These are phyloP conservation scores for Synchiropus splendidus DNA, from an alignment of 2,113 vertebrate species.

Conservation along the genomic window DNA sequence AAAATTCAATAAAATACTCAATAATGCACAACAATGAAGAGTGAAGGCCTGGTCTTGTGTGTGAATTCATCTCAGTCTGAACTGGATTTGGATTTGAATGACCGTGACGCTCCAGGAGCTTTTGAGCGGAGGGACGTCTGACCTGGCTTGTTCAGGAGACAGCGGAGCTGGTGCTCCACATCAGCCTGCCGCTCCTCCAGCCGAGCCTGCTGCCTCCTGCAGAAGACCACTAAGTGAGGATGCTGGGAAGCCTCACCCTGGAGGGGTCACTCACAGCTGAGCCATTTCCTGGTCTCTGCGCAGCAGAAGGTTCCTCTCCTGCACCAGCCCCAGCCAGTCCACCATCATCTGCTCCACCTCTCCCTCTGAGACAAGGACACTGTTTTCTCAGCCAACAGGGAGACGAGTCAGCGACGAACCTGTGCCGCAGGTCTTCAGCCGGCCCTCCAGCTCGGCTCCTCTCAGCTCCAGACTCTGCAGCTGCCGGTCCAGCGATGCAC, in stretches of 20 bases:
- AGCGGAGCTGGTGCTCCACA: constrained; percentile 81
- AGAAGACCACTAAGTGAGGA: not conserved
- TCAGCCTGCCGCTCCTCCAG: constrained; percentile 87
- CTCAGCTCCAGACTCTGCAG: constrained; percentile 76
- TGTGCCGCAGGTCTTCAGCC: constrained; percentile 66
- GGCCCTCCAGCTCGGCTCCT: constrained; percentile 78
- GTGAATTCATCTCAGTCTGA: too few relatives aligned
- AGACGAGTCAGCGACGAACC: constrained; percentile 44
- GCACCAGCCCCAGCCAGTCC: constrained; percentile 85
- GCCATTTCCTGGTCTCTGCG: constrained; percentile 79
- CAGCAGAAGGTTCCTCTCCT: constrained; percentile 78
- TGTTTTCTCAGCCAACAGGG: too few relatives aligned
- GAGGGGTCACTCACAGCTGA: constrained; percentile 73
- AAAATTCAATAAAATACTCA: too few relatives aligned
- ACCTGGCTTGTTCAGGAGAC: constrained; percentile 91
- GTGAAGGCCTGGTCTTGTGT: too few relatives aligned
- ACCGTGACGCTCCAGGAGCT: too few relatives aligned
- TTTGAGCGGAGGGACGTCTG: too few relatives aligned
- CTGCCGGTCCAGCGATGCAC: constrained; percentile 70
- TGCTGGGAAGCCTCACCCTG: not conserved
- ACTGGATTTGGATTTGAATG: too few relatives aligned
- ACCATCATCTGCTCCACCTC: constrained; percentile 77
- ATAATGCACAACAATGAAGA: too few relatives aligned
- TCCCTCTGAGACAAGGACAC: constrained; percentile 57
- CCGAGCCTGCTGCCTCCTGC: constrained; percentile 81